Conservation (phyloP, 2,888 invertebrate species). For the Macrophya alboannulata region DNA sequence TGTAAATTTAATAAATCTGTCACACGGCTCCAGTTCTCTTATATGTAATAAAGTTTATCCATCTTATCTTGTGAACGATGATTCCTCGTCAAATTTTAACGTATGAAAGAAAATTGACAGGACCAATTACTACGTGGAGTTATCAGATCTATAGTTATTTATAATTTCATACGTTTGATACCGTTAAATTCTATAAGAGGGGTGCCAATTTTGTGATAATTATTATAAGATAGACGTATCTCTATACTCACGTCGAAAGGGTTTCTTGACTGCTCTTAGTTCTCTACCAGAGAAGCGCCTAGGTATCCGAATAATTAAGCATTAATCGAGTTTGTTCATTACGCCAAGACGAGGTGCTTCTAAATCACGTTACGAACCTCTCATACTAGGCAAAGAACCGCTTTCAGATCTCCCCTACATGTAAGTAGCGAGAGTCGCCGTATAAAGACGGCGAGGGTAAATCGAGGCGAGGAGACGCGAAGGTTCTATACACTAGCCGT, state of each 20-base stretch:
- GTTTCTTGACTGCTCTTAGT: constrained; percentile 44
- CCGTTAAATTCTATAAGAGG: not conserved
- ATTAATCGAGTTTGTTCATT: constrained; percentile 55
- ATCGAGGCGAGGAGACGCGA: not conserved
- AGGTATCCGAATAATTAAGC: constrained; percentile 55
- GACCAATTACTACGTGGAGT: not conserved
- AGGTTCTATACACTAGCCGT: constrained; percentile 1
- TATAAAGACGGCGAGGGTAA: not conserved
- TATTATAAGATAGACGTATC: not conserved
- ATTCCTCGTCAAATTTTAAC: too few species aligned
- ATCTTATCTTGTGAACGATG: too few species aligned
- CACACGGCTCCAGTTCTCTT: too few species aligned
- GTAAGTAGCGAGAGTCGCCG: not conserved
- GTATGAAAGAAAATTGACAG: not conserved
- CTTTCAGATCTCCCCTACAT: constrained; percentile 15
- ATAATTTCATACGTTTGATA: not conserved
- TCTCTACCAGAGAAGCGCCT: not conserved
- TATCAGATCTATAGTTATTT: not conserved
- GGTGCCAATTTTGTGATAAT: constrained; percentile 6
- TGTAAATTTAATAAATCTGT: too few species aligned
- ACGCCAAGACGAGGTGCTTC: constrained; percentile 41
- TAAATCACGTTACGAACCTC: constrained; percentile 54
- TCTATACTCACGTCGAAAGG: constrained; percentile 12
- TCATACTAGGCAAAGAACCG: constrained; percentile 41
- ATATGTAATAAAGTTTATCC: too few species aligned